Evolutionary conservation across 2,113 vertebrate species (phyloP), one percentile per base, ranked within the genome.

Genomic region (Gnathonemus longibarbis): DNA sequence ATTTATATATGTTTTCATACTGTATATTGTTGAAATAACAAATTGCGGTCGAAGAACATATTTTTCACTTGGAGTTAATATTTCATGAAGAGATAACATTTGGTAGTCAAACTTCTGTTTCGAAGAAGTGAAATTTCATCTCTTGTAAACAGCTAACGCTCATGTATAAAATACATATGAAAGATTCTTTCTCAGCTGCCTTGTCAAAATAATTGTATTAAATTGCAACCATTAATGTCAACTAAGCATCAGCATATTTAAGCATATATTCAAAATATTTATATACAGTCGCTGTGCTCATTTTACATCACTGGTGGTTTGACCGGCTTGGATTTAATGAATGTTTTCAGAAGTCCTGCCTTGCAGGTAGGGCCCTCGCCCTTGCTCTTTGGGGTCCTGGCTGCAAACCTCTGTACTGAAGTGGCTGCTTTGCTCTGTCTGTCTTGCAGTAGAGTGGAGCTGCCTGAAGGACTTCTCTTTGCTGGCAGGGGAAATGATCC

Each of bases 401-500:
- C 83, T 24, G 83, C 83, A 46, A 45, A 42, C 83, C 19, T 24
- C 19, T 24, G 24, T 3, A 4, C 19, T 84, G 83, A 84, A 45
- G 83, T 53, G 62, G 27, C 11, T 45, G 42, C 45, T 52, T 89
- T 89, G 46, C 48, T 53, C 74, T 66, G 62, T 92, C 3, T 92
- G 95, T 92, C n/a, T 90, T 88, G 92, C 93, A 98, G 98, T 98
- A 95, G 97, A 98, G 94, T 99, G 98, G 98, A 99, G 98, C 93
- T 95, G 94, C 93, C 95, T 96, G 86, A 96, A 97, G 95, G 97
- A 98, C 91, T 99, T 99, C 93, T 97, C 96, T 46, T 95, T 97
- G 93, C 94, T 97, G 74, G 95, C 94, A 87, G 98, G 98, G 92
- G 97, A 99, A 92, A 94, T 95, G 91, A 94, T 97, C 88, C 90